Base-by-base conservation (phyloP, 2,797 vertebrate genomes). In the Arctocebus calabarensis region DNA sequence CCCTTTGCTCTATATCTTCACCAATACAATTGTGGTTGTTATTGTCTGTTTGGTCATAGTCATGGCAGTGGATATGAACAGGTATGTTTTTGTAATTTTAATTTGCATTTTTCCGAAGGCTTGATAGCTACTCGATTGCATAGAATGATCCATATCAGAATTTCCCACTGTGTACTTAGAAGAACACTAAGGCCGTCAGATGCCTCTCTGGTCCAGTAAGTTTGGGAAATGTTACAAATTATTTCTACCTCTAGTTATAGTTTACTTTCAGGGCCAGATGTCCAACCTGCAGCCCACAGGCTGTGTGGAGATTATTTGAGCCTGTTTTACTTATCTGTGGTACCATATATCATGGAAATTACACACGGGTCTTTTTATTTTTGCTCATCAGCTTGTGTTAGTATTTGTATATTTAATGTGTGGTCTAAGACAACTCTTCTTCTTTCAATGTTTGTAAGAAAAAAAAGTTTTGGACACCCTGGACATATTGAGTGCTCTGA, bases 161-260 rank as follows among this genome's bases (percentile, higher is more conserved):
- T 55, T n/a, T 59, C 5, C 6, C 16, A 19, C 14, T 84, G 40
- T 23, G 2, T 84, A 34, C 75, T 88, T 90, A 62, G 62, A 84
- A 91, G 37, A 40, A 45, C 17, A 64, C 5, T 6, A 23, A 12
- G 40, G 4, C 32, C 14, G 3, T 25, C 10, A 75, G 73, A 52
- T 74, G 12, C 34, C 25, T 89, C 45, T 93, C n/a, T 88, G 45
- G 17, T n/a, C 27, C n/a, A 22, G 0, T 45, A 57, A 40, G 5
- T 90, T 75, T 84, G 66, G 88, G 27, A 96, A 93, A 85, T 81
- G 32, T 3, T 70, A 29, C 37, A 17, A 59, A 62, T 66, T 16
- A 59, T 57, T 81, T 94, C 34, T 71, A 13, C 19, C 4, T 94
- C 40, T 43, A 8, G 32, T 84, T 2, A 16, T 45, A 23, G 25